Percentiles rank a stretch among this genome's conserved stretches.
These are phyloP conservation scores for Cabera pusaria DNA, from an alignment of 2,888 invertebrate genomes.

Conservation along the genomic window DNA sequence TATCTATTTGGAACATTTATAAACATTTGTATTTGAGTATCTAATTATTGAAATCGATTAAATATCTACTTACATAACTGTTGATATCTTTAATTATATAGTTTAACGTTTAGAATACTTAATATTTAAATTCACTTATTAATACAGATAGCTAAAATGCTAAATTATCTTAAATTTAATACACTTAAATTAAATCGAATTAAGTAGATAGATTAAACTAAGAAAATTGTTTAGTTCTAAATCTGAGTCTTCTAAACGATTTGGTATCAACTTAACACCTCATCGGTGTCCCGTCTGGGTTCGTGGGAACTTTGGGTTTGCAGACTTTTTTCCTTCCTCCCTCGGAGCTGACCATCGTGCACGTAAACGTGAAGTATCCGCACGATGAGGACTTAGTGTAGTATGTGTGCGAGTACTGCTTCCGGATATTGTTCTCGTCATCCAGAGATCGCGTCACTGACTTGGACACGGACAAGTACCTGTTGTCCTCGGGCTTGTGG, in stretches of 20 bases:
- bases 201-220: not conserved
- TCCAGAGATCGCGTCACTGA: constrained; percentile 90
- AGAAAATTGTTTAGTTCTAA: no score
- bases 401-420: constrained; percentile 90
- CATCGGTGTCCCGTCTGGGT: constrained; percentile 89
- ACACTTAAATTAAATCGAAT: constrained; percentile 6
- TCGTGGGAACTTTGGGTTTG: constrained; percentile 90
- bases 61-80: no score
- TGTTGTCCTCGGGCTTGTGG: constrained; percentile 77
- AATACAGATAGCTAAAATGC: no score
- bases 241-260: no score
- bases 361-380: constrained; percentile 93
- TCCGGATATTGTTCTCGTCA: constrained; percentile 84
- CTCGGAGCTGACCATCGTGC: constrained; percentile 90
- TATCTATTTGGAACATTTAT: no score
- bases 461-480: constrained; percentile 91
- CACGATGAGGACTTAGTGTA: constrained; percentile 94
- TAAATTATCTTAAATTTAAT: no score
- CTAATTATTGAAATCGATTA: no score
- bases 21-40: no score
- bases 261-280: no score
- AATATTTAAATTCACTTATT: no score
- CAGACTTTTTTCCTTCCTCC: constrained; percentile 92
- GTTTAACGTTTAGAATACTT: no score
- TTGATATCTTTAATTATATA: no score